Conservation (phyloP, 1,140 invertebrate genomes). For the Sminthurinus signatus region DNA sequence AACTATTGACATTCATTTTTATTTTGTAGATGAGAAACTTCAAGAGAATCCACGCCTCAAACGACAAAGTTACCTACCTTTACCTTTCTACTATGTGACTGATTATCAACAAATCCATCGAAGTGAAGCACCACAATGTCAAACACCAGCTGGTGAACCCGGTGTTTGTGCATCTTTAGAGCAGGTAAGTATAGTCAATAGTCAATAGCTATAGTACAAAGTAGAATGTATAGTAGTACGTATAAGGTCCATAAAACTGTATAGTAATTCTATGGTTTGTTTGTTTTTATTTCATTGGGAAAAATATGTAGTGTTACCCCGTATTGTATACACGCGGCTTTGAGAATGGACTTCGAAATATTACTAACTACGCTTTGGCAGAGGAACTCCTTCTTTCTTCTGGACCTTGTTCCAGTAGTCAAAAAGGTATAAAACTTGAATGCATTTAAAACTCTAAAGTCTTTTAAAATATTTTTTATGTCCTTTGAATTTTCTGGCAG, state of each 20-base stretch:
- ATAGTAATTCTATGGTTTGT: no score
- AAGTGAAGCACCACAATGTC: not conserved
- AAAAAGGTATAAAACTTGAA: not conserved
- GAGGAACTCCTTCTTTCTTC: not conserved
- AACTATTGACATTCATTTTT: no score
- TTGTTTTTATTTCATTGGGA: no score
- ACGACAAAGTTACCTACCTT: no score
- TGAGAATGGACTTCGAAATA: conserved; percentile 6
- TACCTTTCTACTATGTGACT: no score
- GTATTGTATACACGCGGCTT: not conserved
- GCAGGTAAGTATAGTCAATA: no score
- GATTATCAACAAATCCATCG: not conserved
- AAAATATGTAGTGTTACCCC: no score
- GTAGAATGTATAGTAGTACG: not conserved
- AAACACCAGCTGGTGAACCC: not conserved
- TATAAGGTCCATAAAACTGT: no score
- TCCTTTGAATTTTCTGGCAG: not conserved
- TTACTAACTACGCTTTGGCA: not conserved
- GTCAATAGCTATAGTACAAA: no score
- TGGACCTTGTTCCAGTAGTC: not conserved
- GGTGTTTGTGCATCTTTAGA: not conserved
- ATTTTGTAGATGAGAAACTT: no score
- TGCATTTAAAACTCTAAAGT: not conserved
- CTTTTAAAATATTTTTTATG: not conserved
- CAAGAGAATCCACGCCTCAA: no score